Percentiles rank a stretch among this genome's conserved stretches.
Evolutionary conservation across 2,797 vertebrate species (phyloP).

Genomic region (Enteromius afrohamiltoni): DNA sequence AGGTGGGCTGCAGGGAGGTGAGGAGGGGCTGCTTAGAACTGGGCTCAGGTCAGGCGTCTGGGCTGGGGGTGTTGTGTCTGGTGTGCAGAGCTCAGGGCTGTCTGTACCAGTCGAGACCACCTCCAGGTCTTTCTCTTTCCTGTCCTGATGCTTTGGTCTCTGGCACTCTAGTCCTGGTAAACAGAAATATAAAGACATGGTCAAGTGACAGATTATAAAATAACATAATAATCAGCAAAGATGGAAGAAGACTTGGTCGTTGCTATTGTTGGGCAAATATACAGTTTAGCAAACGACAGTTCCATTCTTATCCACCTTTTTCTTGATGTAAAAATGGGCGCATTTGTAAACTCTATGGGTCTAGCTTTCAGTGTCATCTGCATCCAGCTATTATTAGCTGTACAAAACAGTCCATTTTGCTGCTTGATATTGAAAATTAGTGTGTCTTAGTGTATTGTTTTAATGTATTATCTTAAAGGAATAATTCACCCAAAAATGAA

Average conservation of each 20-base stretch:
- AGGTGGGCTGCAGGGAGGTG: constrained; percentile 80
- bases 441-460: no score
- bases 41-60: constrained; percentile 93
- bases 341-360: no score
- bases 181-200: constrained; percentile 54
- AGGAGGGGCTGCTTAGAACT: constrained; percentile 85
- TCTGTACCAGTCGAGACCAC: constrained; percentile 88
- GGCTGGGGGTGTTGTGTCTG: constrained; percentile 90
- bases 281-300: background rate
- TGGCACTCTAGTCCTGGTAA: constrained; percentile 89
- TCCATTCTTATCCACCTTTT: background rate
- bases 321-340: no score
- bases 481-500: no score
- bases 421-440: no score
- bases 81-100: constrained; percentile 83
- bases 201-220: constrained; percentile 40
- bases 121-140: constrained; percentile 89
- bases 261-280: background rate
- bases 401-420: no score
- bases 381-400: no score
- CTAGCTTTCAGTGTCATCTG: no score
- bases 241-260: background rate
- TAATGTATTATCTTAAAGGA: no score
- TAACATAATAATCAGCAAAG: background rate
- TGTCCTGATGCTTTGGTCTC: constrained; percentile 87